phyloP scores from a whole-genome alignment of 1,140 invertebrate species.

The Hyles vespertilio region DNA sequence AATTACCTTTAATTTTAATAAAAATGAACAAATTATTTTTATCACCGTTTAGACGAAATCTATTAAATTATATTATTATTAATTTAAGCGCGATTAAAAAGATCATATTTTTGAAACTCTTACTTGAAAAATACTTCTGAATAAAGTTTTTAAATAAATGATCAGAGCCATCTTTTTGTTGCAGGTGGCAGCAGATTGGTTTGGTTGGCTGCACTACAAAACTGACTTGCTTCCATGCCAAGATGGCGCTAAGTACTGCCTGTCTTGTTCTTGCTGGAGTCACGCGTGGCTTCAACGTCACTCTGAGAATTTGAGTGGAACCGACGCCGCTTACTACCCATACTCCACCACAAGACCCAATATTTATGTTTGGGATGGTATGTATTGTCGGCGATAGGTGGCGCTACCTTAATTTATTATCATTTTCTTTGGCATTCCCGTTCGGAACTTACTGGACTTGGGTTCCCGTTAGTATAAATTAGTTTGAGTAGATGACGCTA shows the following conservation, averaged over 20 bases:
- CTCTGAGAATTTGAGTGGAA: conserved; percentile 41
- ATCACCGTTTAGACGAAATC: too few relatives aligned
- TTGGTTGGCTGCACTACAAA: conserved; percentile 90
- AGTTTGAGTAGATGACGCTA: too few relatives aligned
- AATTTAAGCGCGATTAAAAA: too few relatives aligned
- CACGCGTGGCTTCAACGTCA: conserved; percentile 42
- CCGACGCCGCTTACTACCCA: conserved; percentile 41
- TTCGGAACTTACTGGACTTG: too few relatives aligned
- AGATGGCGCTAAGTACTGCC: conserved; percentile 41
- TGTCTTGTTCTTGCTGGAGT: conserved; percentile 27
- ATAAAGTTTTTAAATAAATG: conserved; percentile 1
- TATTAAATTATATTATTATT: too few relatives aligned
- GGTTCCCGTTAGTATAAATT: too few relatives aligned
- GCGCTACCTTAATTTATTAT: too few relatives aligned
- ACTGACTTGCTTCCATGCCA: conserved; percentile 82
- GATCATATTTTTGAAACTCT: too few relatives aligned
- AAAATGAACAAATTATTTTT: too few relatives aligned
- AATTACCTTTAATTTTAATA: too few relatives aligned
- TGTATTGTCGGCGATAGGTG: background rate
- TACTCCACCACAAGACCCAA: conserved; percentile 37
- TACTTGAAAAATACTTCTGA: background rate
- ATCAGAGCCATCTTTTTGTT: conserved; percentile 27
- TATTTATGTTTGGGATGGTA: conserved; percentile 56
- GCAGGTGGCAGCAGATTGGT: conserved; percentile 92
- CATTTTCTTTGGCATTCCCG: too few relatives aligned